These are phyloP conservation scores for Muscicapa adusta DNA, from an alignment of 2,113 vertebrate genomes.

Conservation along the genomic window DNA sequence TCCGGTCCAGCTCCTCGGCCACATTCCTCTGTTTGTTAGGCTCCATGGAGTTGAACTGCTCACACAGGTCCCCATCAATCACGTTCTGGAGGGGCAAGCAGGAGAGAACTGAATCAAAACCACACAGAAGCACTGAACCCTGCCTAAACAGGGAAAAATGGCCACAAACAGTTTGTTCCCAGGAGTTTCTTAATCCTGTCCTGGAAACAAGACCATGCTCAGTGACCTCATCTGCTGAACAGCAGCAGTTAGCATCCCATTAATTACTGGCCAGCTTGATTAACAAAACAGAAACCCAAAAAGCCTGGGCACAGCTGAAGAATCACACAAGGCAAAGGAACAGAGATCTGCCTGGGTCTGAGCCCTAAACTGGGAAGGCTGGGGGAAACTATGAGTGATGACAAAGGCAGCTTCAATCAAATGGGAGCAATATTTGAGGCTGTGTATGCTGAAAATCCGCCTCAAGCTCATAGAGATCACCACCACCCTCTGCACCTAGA, in stretches of 20 bases:
- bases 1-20: conserved; percentile 93
- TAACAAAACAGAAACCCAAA: neutral
- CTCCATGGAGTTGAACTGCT: conserved; percentile 99
- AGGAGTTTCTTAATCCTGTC: conserved; percentile 38
- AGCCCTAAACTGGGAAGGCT: neutral
- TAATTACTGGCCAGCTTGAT: conserved; percentile 8
- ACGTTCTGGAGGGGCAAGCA: conserved; percentile 81
- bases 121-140: conserved; percentile 6
- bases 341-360: accelerated
- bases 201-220: neutral
- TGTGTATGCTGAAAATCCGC: neutral
- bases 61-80: conserved; percentile 97
- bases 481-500: neutral
- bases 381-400: neutral
- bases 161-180: conserved; percentile 35
- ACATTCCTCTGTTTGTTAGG: conserved; percentile 98
- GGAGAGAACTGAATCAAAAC: neutral
- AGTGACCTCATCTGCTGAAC: conserved; percentile 41
- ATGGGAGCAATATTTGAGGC: neutral
- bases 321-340: neutral
- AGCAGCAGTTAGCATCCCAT: conserved; percentile 7
- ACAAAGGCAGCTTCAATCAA: neutral
- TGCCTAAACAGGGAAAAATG: neutral
- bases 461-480: neutral
- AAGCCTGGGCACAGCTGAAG: neutral